Conservation (phyloP, 2,797 vertebrate species). For the Pelodytes ibericus region DNA sequence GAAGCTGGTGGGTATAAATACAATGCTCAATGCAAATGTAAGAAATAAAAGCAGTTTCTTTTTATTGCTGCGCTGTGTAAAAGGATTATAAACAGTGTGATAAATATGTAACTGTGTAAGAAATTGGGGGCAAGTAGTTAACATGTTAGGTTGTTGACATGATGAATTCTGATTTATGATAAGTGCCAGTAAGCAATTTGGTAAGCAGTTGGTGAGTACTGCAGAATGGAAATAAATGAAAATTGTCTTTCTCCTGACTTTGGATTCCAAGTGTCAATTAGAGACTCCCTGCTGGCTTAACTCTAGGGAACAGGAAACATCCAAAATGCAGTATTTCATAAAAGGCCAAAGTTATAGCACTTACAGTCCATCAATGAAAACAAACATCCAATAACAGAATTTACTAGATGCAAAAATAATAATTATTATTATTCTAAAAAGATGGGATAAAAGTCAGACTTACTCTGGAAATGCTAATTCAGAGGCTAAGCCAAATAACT, state of each 20-base stretch:
- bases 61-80: background rate
- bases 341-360: background rate
- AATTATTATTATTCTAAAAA: no score
- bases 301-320: slow-evolving; percentile 10
- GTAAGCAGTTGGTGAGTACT: slow-evolving; percentile 19
- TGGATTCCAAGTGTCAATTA: slow-evolving; percentile 43
- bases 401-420: background rate
- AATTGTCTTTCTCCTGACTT: slow-evolving; percentile 35
- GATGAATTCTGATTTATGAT: slow-evolving; percentile 46
- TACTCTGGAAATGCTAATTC: no score
- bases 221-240: slow-evolving; percentile 29
- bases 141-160: slow-evolving; percentile 47
- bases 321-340: background rate
- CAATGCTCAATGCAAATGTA: background rate
- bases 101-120: background rate
- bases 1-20: background rate
- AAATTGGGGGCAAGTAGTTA: slow-evolving; percentile 24
- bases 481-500: no score
- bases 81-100: slow-evolving; percentile 18
- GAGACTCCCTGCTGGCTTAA: slow-evolving; percentile 22
- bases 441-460: no score
- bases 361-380: background rate
- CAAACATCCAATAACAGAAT: background rate
- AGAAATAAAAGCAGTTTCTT: background rate
- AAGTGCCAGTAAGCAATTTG: slow-evolving; percentile 43